A percentile compares a stretch with the other conserved stretches of the same genome.
Conservation (phyloP, 2,113 vertebrate species). For the Gymnocephalus cernua region DNA sequence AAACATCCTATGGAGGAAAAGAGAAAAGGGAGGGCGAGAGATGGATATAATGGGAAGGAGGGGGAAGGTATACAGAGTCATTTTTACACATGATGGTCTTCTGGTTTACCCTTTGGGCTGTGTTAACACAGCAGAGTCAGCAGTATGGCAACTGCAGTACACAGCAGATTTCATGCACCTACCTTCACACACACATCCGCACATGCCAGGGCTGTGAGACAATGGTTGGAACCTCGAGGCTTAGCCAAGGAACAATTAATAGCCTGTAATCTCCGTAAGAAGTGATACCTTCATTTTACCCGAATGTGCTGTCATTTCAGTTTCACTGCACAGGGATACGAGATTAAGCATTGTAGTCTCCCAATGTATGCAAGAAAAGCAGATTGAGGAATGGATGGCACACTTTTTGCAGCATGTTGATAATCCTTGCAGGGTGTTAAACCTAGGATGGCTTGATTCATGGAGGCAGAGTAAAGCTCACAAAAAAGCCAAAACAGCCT, state of each 20-base stretch:
- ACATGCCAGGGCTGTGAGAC: constrained; percentile 7
- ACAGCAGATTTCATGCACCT: constrained; percentile 4
- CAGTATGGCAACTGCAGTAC: constrained; percentile 33
- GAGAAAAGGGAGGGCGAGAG: neutral
- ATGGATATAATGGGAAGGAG: neutral
- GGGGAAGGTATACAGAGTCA: constrained; percentile 15
- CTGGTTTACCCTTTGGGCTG: constrained; percentile 32
- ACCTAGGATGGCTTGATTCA: constrained; percentile 29
- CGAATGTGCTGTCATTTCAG: constrained; percentile 51
- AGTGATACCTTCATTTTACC: constrained; percentile 56
- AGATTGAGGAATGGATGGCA: constrained; percentile 29
- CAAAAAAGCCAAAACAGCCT: constrained; percentile 13
- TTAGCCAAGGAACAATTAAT: constrained; percentile 44
- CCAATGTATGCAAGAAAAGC: constrained; percentile 46
- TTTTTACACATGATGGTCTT: constrained; percentile 54
- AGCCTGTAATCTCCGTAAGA: constrained; percentile 39
- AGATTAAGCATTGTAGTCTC: constrained; percentile 41
- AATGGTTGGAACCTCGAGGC: constrained; percentile 31
- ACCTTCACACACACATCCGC: neutral
- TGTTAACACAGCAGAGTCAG: constrained; percentile 43
- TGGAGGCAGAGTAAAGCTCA: neutral
- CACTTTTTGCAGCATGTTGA: constrained; percentile 24
- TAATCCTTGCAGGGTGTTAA: constrained; percentile 45
- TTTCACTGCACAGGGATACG: constrained; percentile 31
- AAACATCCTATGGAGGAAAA: constrained; percentile 1